Conservation (phyloP, 2,113 vertebrate species). For the Upupa epops region DNA sequence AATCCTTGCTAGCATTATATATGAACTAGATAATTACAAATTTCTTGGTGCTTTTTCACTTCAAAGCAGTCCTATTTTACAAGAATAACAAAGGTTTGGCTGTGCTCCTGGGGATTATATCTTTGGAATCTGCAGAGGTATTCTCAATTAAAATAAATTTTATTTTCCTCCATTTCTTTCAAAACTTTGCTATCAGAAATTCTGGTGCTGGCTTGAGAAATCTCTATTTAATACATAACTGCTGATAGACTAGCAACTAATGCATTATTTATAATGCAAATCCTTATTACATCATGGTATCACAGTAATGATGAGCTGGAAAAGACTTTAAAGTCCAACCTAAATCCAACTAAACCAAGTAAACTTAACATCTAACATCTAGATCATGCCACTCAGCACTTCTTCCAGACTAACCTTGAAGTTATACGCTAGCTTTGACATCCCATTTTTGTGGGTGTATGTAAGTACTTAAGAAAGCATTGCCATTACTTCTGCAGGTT, state of each 20-base stretch:
- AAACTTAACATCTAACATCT: no score
- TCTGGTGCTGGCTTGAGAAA: not conserved
- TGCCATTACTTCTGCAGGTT: not conserved
- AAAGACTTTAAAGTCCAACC: no score
- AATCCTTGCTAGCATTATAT: not conserved
- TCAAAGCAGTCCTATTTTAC: not conserved
- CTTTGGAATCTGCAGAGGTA: not conserved
- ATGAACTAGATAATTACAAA: not conserved
- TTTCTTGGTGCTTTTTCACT: not conserved
- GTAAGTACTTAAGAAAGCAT: not conserved
- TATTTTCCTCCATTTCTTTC: not conserved
- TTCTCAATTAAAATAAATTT: not conserved
- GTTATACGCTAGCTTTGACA: not conserved
- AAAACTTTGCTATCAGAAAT: not conserved
- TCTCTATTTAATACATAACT: not conserved
- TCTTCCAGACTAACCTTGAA: no score
- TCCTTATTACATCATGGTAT: not conserved
- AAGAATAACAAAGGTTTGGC: not conserved
- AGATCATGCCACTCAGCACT: no score
- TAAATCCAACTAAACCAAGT: no score
- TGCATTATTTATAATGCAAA: conserved; percentile 24
- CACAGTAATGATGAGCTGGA: no score
- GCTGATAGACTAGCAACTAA: not conserved
- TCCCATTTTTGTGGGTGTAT: not conserved
- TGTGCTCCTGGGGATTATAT: not conserved